phyloP scores from a whole-genome alignment of 92 coral and sea anemone genomes.

The Zoanthus sansibaricus region DNA sequence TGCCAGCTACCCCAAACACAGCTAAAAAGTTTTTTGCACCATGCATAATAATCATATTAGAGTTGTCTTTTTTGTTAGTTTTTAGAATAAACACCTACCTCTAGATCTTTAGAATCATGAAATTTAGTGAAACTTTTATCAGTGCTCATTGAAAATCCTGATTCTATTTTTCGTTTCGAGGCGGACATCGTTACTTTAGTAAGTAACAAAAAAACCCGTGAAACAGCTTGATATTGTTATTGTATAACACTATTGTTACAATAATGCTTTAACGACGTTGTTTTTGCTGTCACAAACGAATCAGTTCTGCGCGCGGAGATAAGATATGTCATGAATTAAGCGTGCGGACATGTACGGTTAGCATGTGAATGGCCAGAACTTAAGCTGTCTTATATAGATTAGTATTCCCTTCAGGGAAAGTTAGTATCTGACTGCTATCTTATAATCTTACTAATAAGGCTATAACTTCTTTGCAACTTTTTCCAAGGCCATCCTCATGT shows the following conservation, averaged over 20 bases:
- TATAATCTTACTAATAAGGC: too few species aligned
- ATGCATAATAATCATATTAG: too few species aligned
- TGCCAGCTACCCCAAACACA: too few species aligned
- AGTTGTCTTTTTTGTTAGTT: too few species aligned
- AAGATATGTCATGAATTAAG: neutral
- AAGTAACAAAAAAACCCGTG: neutral
- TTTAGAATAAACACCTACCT: neutral
- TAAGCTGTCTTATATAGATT: too few species aligned
- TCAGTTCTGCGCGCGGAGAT: neutral
- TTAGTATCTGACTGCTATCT: too few species aligned
- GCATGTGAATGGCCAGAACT: neutral
- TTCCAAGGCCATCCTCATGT: too few species aligned
- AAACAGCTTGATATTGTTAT: neutral
- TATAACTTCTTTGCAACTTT: too few species aligned
- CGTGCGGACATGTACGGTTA: neutral
- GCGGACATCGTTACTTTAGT: neutral
- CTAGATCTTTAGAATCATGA: neutral
- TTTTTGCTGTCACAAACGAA: neutral
- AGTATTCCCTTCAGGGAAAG: too few species aligned
- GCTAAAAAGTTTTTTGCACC: too few species aligned
- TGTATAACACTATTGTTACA: neutral
- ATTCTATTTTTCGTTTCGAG: neutral
- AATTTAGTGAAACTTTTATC: constrained; percentile 9
- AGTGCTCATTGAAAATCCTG: neutral
- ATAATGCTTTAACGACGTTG: neutral